phyloP scores from a whole-genome alignment of 1,140 invertebrate genomes.

The Drosophila virilis region DNA sequence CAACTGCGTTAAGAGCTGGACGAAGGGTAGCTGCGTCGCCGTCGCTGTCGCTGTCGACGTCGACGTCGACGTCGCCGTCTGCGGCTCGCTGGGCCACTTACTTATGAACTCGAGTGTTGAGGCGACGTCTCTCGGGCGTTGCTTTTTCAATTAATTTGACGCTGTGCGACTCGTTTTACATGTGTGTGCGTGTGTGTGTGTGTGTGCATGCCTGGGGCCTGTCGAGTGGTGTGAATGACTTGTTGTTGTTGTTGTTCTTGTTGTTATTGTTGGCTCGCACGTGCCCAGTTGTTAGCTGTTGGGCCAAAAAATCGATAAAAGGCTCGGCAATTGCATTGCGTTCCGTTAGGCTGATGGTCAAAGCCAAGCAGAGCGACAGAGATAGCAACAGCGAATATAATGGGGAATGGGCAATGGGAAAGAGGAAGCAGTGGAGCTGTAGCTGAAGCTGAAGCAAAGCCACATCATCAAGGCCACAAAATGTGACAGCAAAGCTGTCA shows the following conservation, averaged over 20 bases:
- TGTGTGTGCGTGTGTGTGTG: slow-evolving; percentile 4
- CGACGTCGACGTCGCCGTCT: neutral
- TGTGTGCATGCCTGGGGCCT: slow-evolving; percentile 6
- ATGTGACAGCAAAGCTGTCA: slow-evolving; percentile 20
- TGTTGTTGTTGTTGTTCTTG: slow-evolving; percentile 34
- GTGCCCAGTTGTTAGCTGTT: slow-evolving; percentile 48
- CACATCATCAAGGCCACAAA: slow-evolving; percentile 53
- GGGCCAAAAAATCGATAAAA: slow-evolving; percentile 75
- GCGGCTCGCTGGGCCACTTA: slow-evolving; percentile 40
- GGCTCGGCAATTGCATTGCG: slow-evolving; percentile 66
- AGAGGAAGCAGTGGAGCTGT: neutral
- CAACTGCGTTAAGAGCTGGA: slow-evolving; percentile 8
- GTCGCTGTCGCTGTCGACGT: neutral
- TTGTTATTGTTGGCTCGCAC: slow-evolving; percentile 50
- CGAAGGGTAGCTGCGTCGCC: neutral
- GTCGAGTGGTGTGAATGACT: slow-evolving; percentile 66
- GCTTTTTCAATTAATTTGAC: slow-evolving; percentile 58
- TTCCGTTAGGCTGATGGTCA: slow-evolving; percentile 30
- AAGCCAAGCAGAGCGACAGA: slow-evolving; percentile 44
- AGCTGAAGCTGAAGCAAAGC: slow-evolving; percentile 9
- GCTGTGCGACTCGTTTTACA: slow-evolving; percentile 37
- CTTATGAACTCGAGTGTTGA: slow-evolving; percentile 33
- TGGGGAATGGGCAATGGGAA: neutral
- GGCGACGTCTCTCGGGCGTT: slow-evolving; percentile 40
- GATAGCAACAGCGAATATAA: neutral